phyloP scores from a whole-genome alignment of 2,113 vertebrate species.

The Triplophysa siluroides region DNA sequence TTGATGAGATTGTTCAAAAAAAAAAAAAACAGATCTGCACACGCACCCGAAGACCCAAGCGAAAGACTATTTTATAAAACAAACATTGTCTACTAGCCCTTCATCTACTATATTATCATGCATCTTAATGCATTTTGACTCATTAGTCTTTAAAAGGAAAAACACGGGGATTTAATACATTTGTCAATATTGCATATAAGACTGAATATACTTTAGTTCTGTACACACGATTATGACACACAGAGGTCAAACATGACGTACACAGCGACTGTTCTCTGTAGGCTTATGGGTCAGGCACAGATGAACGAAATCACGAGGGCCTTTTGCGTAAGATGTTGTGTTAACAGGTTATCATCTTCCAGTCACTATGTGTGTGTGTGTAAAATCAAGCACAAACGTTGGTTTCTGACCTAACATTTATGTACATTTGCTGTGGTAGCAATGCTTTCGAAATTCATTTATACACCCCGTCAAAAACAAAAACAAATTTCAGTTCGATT shows the following conservation, averaged over 20 bases:
- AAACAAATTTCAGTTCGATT: background rate
- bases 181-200: no score
- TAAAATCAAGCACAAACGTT: background rate
- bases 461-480: background rate
- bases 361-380: background rate
- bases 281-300: background rate
- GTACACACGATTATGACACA: no score
- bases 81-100: no score
- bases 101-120: no score
- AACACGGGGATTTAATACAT: no score
- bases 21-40: no score
- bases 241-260: no score
- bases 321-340: conserved; percentile 3
- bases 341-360: conserved; percentile 1
- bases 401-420: background rate
- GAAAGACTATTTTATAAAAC: no score
- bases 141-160: no score
- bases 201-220: no score
- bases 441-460: background rate
- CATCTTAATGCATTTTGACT: no score
- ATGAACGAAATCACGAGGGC: background rate
- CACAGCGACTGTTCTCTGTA: background rate
- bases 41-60: no score
- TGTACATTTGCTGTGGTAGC: background rate
- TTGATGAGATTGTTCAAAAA: background rate